Evolutionary conservation across 2,113 vertebrate species (phyloP).

Genomic region (Athene cunicularia): DNA sequence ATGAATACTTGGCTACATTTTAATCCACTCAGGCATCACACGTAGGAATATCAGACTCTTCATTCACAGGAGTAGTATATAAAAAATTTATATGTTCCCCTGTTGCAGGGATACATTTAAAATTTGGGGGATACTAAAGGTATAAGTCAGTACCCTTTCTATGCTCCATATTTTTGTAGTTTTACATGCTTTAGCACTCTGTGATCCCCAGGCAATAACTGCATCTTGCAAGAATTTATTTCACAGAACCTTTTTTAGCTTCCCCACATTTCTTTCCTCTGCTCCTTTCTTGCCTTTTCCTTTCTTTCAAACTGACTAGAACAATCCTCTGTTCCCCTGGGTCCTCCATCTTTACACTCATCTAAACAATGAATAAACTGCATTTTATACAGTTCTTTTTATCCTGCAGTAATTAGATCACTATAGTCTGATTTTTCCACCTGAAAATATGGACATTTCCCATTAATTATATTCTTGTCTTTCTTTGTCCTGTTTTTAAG

Average conservation of each 20-base stretch:
- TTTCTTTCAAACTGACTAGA: not conserved
- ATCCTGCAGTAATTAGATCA: not conserved
- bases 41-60: not conserved
- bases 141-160: not conserved
- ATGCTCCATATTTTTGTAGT: not conserved
- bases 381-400: not conserved
- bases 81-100: not conserved
- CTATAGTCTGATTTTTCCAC: not conserved
- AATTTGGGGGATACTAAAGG: not conserved
- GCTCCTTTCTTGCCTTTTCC: not conserved
- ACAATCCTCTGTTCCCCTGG: not conserved
- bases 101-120: not conserved
- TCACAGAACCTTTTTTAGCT: not conserved
- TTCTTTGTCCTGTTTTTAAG: constrained; percentile 20
- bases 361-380: not conserved
- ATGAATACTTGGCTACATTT: not conserved
- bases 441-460: not conserved
- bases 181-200: not conserved
- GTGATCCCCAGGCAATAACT: not conserved
- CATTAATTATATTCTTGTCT: not conserved
- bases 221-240: not conserved
- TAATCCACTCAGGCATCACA: not conserved
- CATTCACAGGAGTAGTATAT: not conserved
- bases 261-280: not conserved
- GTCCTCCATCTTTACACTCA: not conserved